phyloP scores from a whole-genome alignment of 2,888 invertebrate genomes.

The Macrosiphum euphorbiae region DNA sequence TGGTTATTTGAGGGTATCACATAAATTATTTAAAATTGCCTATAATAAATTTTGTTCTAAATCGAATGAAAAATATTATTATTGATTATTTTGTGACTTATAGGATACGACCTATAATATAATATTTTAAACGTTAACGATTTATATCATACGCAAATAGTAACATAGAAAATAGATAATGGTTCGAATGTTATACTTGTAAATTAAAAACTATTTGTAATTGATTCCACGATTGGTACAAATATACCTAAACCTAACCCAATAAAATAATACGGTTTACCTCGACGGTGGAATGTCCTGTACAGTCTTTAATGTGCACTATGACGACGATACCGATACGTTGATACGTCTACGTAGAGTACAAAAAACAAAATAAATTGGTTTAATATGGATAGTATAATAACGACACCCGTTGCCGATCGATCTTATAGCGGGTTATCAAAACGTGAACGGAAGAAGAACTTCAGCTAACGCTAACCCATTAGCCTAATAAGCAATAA shows the following conservation, averaged over 20 bases:
- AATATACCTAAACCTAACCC: not conserved
- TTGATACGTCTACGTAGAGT: not conserved
- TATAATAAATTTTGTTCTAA: not conserved
- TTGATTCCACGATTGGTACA: not conserved
- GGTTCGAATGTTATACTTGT: not conserved
- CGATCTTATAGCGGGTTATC: not conserved
- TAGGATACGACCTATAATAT: not conserved
- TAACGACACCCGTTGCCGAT: not conserved
- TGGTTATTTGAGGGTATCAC: too few species aligned
- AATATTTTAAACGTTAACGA: not conserved
- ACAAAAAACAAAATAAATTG: not conserved
- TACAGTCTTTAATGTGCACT: not conserved
- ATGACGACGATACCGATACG: not conserved
- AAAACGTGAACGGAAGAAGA: constrained; percentile 37
- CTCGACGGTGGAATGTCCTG: too few species aligned
- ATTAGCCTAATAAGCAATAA: constrained; percentile 38
- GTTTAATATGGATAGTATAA: not conserved
- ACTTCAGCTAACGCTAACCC: constrained; percentile 44
- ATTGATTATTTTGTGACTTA: not conserved
- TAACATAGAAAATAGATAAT: not conserved
- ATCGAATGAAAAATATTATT: not conserved
- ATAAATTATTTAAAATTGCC: not conserved
- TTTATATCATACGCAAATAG: not conserved
- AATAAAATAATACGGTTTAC: not conserved
- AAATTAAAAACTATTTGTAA: not conserved